phyloP scores from a whole-genome alignment of 53 echinoderm and acorn worm species.

The Echinarachnius parma region DNA sequence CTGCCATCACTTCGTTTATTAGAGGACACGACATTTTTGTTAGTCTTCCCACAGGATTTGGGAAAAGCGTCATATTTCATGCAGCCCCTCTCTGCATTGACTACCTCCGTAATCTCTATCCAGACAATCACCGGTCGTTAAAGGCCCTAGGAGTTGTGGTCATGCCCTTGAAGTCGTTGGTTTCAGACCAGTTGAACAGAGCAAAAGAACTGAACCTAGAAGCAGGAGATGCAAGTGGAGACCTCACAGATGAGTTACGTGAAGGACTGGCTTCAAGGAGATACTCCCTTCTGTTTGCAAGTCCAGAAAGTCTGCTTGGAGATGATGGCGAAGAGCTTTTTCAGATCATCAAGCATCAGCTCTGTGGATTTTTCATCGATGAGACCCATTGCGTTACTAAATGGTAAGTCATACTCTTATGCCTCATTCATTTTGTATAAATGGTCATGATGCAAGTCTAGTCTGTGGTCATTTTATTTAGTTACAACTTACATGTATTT shows the following conservation, averaged over 20 bases:
- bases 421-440: too few relatives aligned
- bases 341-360: too few relatives aligned
- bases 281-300: conserved; percentile 52
- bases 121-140: background rate
- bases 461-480: too few relatives aligned
- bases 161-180: conserved; percentile 39
- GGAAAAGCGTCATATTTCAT: conserved; percentile 13
- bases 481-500: too few relatives aligned
- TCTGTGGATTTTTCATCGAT: conserved; percentile 24
- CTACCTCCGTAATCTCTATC: conserved; percentile 1
- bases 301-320: conserved; percentile 42
- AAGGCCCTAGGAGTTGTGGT: conserved; percentile 26
- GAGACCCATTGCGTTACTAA: conserved; percentile 37
- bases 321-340: too few relatives aligned
- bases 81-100: conserved; percentile 22
- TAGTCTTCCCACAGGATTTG: conserved; percentile 11
- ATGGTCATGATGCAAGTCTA: too few relatives aligned
- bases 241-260: background rate
- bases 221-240: conserved; percentile 32
- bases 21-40: background rate
- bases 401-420: background rate
- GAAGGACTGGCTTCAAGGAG: conserved; percentile 19
- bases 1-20: background rate
- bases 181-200: conserved; percentile 45
- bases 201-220: conserved; percentile 9